phyloP scores from a whole-genome alignment of 2,113 vertebrate genomes.

The Gavia stellata region DNA sequence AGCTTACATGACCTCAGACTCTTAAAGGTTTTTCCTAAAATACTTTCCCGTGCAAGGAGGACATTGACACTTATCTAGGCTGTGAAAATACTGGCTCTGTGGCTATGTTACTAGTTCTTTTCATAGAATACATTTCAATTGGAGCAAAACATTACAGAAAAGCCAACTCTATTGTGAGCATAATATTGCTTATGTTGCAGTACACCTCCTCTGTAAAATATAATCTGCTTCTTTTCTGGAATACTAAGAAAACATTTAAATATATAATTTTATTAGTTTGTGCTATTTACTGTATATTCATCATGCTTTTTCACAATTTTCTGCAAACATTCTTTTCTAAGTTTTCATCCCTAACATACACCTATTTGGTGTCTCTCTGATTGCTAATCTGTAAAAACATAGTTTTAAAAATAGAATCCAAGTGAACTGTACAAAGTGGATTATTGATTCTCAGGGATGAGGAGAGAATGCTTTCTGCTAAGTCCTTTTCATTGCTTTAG shows the following conservation, averaged over 20 bases:
- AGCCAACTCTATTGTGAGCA: neutral
- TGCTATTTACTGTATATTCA: neutral
- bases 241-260: neutral
- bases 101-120: neutral
- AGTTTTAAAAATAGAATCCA: conserved; percentile 19
- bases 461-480: neutral
- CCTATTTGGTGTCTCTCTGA: neutral
- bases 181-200: neutral
- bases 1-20: neutral
- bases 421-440: neutral
- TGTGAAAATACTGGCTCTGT: neutral
- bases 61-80: rapidly evolving
- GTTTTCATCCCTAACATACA: too few relatives aligned
- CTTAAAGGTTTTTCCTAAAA: neutral
- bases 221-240: neutral
- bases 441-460: neutral
- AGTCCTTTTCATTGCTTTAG: neutral
- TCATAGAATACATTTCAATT: neutral
- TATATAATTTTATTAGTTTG: neutral
- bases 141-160: neutral
- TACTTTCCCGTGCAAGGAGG: neutral
- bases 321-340: neutral
- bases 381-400: neutral
- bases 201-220: neutral
- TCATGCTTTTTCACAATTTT: neutral